Evolutionary conservation across 2,888 invertebrate genomes (phyloP).

Genomic region (Eilema caniola): DNA sequence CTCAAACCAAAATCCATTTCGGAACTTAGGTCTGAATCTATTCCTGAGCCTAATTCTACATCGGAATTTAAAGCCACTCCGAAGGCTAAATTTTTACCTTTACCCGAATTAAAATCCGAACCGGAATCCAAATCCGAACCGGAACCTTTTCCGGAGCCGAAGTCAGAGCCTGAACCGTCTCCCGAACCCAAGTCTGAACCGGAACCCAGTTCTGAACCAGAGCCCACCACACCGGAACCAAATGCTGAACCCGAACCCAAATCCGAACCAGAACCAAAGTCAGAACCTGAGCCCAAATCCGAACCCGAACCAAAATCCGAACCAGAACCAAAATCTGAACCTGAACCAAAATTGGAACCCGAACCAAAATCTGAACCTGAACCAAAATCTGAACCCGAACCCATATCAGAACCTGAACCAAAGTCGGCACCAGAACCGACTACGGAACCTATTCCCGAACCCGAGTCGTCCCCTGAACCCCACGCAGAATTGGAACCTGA

Average conservation of each 20-base stretch:
- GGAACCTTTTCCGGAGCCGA: slow-evolving; percentile 69
- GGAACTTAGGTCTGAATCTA: slow-evolving; percentile 49
- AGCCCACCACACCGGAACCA: slow-evolving; percentile 44
- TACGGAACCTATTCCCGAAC: slow-evolving; percentile 78
- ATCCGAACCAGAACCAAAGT: slow-evolving; percentile 71
- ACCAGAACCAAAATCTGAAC: slow-evolving; percentile 75
- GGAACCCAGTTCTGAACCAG: slow-evolving; percentile 41
- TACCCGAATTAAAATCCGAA: slow-evolving; percentile 53
- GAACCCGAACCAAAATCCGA: slow-evolving; percentile 77
- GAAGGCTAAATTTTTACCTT: slow-evolving; percentile 32
- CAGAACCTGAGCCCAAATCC: slow-evolving; percentile 72
- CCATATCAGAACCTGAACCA: slow-evolving; percentile 66
- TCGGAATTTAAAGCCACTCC: slow-evolving; percentile 50
- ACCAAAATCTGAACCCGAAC: slow-evolving; percentile 78
- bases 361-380: slow-evolving; percentile 80
- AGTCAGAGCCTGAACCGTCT: slow-evolving; percentile 62
- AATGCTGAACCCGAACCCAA: slow-evolving; percentile 72
- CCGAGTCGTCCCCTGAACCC: slow-evolving; percentile 75
- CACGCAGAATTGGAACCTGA: slow-evolving; percentile 78
- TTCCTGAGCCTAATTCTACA: slow-evolving; percentile 31
- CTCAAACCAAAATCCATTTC: slow-evolving; percentile 66
- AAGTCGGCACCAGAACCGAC: slow-evolving; percentile 66
- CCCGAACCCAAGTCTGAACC: slow-evolving; percentile 48
- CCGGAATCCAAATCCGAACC: slow-evolving; percentile 54
- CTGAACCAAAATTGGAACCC: slow-evolving; percentile 77